Conservation (phyloP, 2,113 vertebrate genomes). For the Solea senegalensis region DNA sequence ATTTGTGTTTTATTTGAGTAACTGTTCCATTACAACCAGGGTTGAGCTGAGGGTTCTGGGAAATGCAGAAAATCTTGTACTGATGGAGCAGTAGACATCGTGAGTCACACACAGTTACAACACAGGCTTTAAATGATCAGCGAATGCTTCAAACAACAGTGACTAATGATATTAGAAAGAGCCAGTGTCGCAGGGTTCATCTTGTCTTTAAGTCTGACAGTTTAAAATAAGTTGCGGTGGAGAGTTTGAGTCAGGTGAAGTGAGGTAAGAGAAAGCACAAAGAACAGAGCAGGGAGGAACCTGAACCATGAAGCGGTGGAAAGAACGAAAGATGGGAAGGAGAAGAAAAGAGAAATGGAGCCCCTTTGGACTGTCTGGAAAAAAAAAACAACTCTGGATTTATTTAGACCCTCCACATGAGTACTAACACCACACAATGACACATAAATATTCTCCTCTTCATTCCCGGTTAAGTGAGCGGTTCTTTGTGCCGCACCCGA, state of each 20-base stretch:
- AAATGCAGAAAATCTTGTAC: not conserved
- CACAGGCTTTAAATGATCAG: not conserved
- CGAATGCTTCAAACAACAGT: not conserved
- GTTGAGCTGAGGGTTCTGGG: not conserved
- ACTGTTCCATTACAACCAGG: not conserved
- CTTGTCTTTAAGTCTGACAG: not conserved
- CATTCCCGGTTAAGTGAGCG: constrained; percentile 15
- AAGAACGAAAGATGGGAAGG: not conserved
- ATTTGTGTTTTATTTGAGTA: not conserved
- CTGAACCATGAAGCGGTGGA: constrained; percentile 12
- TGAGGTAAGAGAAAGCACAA: constrained; percentile 30
- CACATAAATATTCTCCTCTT: constrained; percentile 23
- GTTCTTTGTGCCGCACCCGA: constrained; percentile 12
- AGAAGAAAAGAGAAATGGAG: not conserved
- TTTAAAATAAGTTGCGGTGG: no score
- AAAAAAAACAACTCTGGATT: constrained; percentile 15
- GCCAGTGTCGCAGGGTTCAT: not conserved
- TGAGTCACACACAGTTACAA: not conserved
- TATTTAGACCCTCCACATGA: constrained; percentile 21
- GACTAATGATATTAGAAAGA: not conserved
- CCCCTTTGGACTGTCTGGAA: not conserved
- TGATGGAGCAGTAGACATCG: not conserved
- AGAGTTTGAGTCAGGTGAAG: constrained; percentile 4
- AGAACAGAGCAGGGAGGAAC: constrained; percentile 9
- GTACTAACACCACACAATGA: constrained; percentile 16